Evolutionary conservation across 2,888 invertebrate genomes (phyloP), one percentile per base, ranked within the genome.

Genomic region (Caenorhabditis afra): DNA sequence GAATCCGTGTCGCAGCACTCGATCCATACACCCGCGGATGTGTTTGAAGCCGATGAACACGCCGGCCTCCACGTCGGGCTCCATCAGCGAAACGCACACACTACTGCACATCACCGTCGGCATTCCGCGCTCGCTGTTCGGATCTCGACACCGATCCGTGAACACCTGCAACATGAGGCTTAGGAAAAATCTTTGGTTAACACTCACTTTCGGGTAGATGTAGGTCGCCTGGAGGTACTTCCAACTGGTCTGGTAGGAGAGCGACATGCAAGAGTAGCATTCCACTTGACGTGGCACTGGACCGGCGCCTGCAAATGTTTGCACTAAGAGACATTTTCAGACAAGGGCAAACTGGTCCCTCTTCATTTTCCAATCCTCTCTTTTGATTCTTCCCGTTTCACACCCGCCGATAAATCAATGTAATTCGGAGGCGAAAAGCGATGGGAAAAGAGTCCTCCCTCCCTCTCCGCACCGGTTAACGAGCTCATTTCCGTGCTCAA

Each of bases 41-140:
- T 88, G 87, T 74, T 89, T 90, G 81, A 87, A 87, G 16, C 90
- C 90, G 59, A 90, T 83, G 77, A 90, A 88, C 8, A 90, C 89
- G 10, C 90, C 89, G 55, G 85, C 89, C 87, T 90, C 88, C 45
- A 89, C 85, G 59, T 88, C 84, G 4, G 88, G 86, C 66, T 89
- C 88, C 64, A 88, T 83, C 55, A 87, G 58, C n/a, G 88, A 86
- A 35, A 86, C 84, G 45, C 88, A 88, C 14, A 84, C 84, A 16
- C 78, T 81, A 22, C 74, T 81, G 65, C 88, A 88, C 71, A 79
- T 68, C 8, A 86, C 86, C 16, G 83, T 88, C 3, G 89, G 89
- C 81, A 89, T 90, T n/a, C 81, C 81, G 23, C 71, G 55, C 29
- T 85, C 82, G 47, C 50, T 78, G n/a, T 59, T 81, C 3, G 90